phyloP scores from a whole-genome alignment of 2,113 vertebrate genomes.

The Xyrauchen texanus region DNA sequence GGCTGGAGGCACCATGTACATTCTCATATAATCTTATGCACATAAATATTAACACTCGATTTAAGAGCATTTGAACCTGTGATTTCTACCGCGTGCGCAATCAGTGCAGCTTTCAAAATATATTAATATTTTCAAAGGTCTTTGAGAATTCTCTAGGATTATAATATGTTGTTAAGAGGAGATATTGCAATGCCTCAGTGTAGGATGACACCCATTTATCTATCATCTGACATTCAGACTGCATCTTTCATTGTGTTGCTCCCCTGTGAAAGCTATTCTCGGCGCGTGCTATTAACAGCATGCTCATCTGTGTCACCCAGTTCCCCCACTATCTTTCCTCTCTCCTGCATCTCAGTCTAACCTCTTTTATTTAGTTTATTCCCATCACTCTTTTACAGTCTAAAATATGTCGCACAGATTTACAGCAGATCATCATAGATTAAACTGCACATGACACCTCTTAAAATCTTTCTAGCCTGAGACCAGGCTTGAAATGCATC shows the following conservation, averaged over 20 bases:
- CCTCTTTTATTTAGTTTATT: background rate
- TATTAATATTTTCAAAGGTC: too few species aligned
- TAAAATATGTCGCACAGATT: conserved; percentile 32
- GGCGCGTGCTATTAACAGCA: conserved; percentile 69
- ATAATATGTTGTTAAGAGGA: too few species aligned
- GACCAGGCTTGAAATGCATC: background rate
- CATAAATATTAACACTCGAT: too few species aligned
- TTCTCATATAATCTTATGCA: too few species aligned
- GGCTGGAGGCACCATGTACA: too few species aligned
- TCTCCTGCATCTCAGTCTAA: conserved; percentile 24
- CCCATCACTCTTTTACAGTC: conserved; percentile 57
- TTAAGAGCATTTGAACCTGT: too few species aligned
- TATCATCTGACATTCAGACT: conserved; percentile 28
- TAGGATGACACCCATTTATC: conserved; percentile 11
- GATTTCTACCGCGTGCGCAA: too few species aligned
- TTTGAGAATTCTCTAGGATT: too few species aligned
- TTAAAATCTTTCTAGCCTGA: background rate
- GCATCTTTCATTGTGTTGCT: conserved; percentile 49
- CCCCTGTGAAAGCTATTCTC: conserved; percentile 69
- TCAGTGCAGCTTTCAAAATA: too few species aligned
- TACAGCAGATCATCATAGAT: background rate
- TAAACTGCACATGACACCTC: background rate
- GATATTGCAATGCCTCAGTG: background rate
- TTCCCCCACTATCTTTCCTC: conserved; percentile 8
- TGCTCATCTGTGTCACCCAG: conserved; percentile 67